Evolutionary conservation across 2,888 invertebrate genomes (phyloP), one percentile per base, ranked within the genome.

Genomic region (Nysson spinosus): DNA sequence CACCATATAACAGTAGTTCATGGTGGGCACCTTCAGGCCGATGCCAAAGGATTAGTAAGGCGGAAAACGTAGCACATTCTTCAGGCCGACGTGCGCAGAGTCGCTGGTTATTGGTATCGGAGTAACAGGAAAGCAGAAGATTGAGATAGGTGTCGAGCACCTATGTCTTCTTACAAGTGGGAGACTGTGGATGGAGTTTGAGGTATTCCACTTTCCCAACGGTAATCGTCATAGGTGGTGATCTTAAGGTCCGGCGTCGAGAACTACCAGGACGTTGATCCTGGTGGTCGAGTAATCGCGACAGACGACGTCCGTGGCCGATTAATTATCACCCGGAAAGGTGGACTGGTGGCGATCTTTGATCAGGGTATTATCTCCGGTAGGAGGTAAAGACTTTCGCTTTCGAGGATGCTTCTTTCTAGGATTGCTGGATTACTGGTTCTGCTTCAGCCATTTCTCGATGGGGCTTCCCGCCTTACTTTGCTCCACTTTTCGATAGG

Each of bases 31-130:
- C 60, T 72, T 68, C 72, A 70, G 67, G 43, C 42, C 57, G 50
- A 63, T 61, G 49, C 30, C 52, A 14, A n/a, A 51, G 44, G 46
- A 30, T 17, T 43, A 14, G 43, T 9, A 12, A 14, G 30, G 71
- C 69, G 75, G 69, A 54, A 72, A 62, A 64, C 50, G 55, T 44
- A 30, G 50, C 64, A 56, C 47, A 61, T 71, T 65, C 57, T 35
- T 44, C 35, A 58, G 67, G 74, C 60, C 69, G 79, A 82, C 75
- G 79, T 82, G 82, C 82, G 80, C 82, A 79, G 82, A 79, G 80
- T 78, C 69, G 78, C 82, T 82, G 81, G 78, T 76, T 82, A 80
- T 80, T 81, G 81, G 77, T 77, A 80, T 82, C 79, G 74, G 20
- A 52, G 37, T 78, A 80, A 35, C 78, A 75, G 81, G 81, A 57